Conservation (phyloP, 2,888 invertebrate genomes). For the Hypena proboscidalis region DNA sequence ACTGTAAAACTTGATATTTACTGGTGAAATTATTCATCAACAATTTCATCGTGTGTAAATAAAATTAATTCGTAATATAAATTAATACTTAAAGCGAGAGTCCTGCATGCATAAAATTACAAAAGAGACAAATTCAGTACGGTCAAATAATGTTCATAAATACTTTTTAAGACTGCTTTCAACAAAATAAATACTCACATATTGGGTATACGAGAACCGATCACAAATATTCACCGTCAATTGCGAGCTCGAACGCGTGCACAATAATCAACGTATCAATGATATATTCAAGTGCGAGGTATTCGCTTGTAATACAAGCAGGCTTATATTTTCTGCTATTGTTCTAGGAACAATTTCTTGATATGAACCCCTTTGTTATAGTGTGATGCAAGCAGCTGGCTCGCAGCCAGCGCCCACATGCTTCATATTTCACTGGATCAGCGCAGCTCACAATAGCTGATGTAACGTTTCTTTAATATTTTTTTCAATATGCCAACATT, state of each 20-base stretch:
- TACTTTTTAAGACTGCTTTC: no score
- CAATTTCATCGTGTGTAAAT: no score
- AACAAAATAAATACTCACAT: no score
- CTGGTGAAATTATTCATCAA: no score
- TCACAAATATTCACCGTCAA: constrained; percentile 7
- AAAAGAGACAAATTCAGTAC: no score
- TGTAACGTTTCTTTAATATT: constrained; percentile 56
- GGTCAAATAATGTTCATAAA: no score
- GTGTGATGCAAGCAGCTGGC: constrained; percentile 78
- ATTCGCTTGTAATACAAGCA: constrained; percentile 54
- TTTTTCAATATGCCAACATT: constrained; percentile 29
- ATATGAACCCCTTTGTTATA: constrained; percentile 79
- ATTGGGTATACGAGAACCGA: no score
- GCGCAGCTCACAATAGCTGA: constrained; percentile 68
- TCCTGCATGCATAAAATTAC: no score
- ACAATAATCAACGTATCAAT: constrained; percentile 38
- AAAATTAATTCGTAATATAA: no score
- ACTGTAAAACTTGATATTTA: no score
- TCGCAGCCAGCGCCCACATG: constrained; percentile 71
- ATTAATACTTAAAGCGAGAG: no score
- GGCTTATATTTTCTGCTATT: constrained; percentile 70
- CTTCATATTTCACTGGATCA: constrained; percentile 81
- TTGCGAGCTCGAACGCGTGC: constrained; percentile 5
- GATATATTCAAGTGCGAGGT: constrained; percentile 46
- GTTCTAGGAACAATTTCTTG: constrained; percentile 78